Evolutionary conservation across 2,888 invertebrate genomes (phyloP).

Genomic region (Euproctis similis): DNA sequence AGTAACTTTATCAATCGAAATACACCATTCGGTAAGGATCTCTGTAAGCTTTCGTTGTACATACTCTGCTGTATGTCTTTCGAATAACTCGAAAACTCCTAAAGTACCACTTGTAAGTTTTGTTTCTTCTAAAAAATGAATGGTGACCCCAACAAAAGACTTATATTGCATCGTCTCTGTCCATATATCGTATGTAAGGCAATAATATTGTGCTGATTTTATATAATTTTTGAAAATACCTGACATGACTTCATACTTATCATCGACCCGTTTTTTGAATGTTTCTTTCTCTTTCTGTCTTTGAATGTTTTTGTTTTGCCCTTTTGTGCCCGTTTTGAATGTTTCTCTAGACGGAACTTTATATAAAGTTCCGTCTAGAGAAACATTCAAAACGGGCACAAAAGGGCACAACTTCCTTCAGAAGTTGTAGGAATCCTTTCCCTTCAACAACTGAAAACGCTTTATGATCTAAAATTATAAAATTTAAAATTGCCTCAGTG

Average conservation of each 20-base stretch:
- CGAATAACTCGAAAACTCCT: background rate
- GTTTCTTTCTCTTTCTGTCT: too few species aligned
- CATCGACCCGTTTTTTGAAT: background rate
- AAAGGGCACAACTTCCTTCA: slow-evolving; percentile 6
- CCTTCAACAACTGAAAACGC: too few species aligned
- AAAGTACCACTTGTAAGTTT: background rate
- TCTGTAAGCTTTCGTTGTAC: background rate
- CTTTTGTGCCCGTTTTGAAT: background rate
- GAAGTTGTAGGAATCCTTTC: slow-evolving; percentile 8
- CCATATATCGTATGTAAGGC: slow-evolving; percentile 1
- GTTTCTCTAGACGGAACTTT: too few species aligned
- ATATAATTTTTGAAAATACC: slow-evolving; percentile 3
- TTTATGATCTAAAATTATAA: too few species aligned
- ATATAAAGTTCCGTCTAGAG: background rate
- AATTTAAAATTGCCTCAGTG: too few species aligned
- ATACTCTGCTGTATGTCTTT: background rate
- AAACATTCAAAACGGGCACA: background rate
- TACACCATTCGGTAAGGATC: background rate
- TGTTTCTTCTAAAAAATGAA: background rate
- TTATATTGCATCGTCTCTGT: background rate
- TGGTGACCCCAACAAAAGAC: background rate
- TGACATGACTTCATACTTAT: background rate
- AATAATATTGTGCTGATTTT: background rate
- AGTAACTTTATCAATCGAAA: background rate
- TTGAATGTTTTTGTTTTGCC: too few species aligned